Percentiles rank a stretch among this genome's conserved stretches.
Conservation (phyloP, 1,140 invertebrate species). For the Melanaphis sacchari region DNA sequence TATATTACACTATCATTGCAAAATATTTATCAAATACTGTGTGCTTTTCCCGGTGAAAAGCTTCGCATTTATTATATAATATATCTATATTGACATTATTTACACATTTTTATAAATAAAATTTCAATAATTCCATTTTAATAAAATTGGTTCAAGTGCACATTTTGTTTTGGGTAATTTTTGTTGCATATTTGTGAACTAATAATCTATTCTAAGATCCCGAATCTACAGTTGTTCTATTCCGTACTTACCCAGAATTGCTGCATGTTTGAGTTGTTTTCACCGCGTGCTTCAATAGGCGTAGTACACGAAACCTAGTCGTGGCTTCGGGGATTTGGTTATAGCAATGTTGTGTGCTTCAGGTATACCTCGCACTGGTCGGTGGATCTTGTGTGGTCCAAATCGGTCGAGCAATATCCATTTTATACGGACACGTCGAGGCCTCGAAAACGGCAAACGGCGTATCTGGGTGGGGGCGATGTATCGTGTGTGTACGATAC, state of each 20-base stretch:
- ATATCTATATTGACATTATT: too few relatives aligned
- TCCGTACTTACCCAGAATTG: not conserved
- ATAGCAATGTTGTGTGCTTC: not conserved
- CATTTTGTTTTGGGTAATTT: too few relatives aligned
- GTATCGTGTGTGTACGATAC: not conserved
- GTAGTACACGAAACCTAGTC: not conserved
- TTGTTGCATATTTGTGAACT: too few relatives aligned
- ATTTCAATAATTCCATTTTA: too few relatives aligned
- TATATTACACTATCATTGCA: too few relatives aligned
- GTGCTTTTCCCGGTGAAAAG: too few relatives aligned
- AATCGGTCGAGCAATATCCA: not conserved
- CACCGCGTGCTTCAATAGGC: not conserved
- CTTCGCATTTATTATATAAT: too few relatives aligned
- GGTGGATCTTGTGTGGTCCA: conserved; percentile 11
- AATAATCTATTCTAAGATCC: too few relatives aligned
- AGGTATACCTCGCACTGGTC: not conserved
- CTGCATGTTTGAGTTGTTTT: not conserved
- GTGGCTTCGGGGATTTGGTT: not conserved
- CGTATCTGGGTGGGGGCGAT: not conserved
- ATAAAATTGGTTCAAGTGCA: too few relatives aligned
- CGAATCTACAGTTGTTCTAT: too few relatives aligned
- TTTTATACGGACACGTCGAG: conserved; percentile 25
- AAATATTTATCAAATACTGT: too few relatives aligned
- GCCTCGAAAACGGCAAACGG: not conserved
- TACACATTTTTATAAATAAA: too few relatives aligned